These are phyloP conservation scores for Orthosia incerta DNA, from an alignment of 2,888 invertebrate species.

Conservation along the genomic window DNA sequence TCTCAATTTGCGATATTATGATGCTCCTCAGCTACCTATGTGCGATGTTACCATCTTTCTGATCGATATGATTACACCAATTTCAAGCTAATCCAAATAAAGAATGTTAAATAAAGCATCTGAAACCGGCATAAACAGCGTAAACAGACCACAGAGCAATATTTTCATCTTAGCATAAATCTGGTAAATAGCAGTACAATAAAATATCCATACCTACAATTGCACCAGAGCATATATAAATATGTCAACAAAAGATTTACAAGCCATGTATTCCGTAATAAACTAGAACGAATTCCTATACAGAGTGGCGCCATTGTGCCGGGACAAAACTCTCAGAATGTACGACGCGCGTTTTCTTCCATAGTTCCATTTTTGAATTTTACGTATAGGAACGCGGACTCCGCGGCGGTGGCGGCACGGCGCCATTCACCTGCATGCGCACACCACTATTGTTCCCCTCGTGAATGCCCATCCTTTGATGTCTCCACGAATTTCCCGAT, in stretches of 20 bases:
- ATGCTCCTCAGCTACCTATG: too few relatives aligned
- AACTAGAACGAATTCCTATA: constrained; percentile 74
- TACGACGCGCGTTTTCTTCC: constrained; percentile 74
- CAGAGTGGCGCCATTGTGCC: constrained; percentile 70
- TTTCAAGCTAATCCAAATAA: not conserved
- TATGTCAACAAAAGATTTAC: constrained; percentile 66
- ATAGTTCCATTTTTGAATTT: constrained; percentile 78
- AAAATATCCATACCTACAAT: constrained; percentile 64
- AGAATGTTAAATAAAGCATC: not conserved
- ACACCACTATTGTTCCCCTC: constrained; percentile 70
- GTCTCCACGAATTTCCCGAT: constrained; percentile 69
- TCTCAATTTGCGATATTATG: too few relatives aligned
- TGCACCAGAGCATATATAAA: constrained; percentile 53
- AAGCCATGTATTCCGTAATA: constrained; percentile 69
- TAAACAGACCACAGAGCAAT: not conserved
- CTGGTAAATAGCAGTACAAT: constrained; percentile 56
- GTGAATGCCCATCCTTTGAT: constrained; percentile 72
- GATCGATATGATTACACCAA: not conserved
- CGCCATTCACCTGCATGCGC: constrained; percentile 68
- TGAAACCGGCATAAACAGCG: not conserved
- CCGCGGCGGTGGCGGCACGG: not conserved
- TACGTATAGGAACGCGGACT: constrained; percentile 71
- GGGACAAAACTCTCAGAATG: constrained; percentile 74
- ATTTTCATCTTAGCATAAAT: constrained; percentile 47
- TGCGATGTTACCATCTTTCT: too few relatives aligned